Base-by-base conservation (phyloP, 2,888 invertebrate genomes). In the Leucozona laternaria region DNA sequence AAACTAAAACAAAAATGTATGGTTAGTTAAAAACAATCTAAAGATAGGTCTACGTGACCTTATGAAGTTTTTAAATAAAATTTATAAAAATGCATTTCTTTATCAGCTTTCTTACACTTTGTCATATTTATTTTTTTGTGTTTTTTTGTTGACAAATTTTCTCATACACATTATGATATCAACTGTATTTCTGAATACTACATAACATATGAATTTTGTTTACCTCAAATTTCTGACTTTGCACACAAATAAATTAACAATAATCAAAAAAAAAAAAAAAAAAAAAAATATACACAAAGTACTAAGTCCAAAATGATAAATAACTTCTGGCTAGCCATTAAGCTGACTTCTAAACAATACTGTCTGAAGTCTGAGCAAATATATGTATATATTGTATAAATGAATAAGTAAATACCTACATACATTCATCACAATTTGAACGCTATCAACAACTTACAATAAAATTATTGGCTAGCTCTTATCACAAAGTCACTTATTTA, bases 291-390 rank as follows among this genome's bases (percentile, higher is more conserved):
- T n/a, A n/a, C n/a, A 22, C 53, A 60, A 73, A 43, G 83, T 79
- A 45, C 68, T 45, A 83, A 83, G 83, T 83, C 70, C 72, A 66
- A 70, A 55, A 15, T 62, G 73, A 83, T 70, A 79, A 83, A 40
- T 66, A 82, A 53, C 53, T 68, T 28, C 28, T 60, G 58, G 45
- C 64, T 64, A 64, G 55, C 66, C 83, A 79, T 75, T 70, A 34
- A 64, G 62, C 58, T 78, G 25, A 50, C 11, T 20, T 15, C 40
- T 0, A 37, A 4, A 40, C 15, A 15, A 15, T 4, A 40, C 34
- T 10, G 7, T 37, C n/a, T n/a, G n/a, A n/a, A n/a, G 13, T 8
- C 34, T 34, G 34, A 2, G 10, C 34, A 34, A 10, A 34, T 4
- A 5, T 28, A 28, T 37, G 13, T 13, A 37, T 13, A 8, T 34